These are phyloP conservation scores for Psittacula cyanocephala DNA, from an alignment of 2,113 vertebrate species.

Conservation along the genomic window DNA sequence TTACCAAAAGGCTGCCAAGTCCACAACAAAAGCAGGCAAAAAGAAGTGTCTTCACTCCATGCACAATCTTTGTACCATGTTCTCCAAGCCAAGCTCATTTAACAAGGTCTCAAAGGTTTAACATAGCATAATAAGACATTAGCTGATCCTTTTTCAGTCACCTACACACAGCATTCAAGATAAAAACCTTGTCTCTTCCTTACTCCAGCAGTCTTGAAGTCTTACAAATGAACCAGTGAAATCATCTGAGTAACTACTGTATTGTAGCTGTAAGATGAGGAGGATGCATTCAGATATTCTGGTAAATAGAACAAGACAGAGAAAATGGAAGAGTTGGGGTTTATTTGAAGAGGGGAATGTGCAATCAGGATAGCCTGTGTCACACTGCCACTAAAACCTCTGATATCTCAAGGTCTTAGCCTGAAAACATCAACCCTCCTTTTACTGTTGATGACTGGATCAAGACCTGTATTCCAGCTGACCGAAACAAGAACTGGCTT, in stretches of 20 bases:
- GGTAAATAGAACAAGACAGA: not conserved
- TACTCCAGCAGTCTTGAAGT: not conserved
- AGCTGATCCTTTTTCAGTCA: not conserved
- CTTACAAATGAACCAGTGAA: not conserved
- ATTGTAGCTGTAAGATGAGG: not conserved
- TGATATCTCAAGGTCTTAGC: not conserved
- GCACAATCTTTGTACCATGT: no score
- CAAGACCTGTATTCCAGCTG: not conserved
- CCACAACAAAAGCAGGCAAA: not conserved
- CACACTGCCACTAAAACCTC: not conserved
- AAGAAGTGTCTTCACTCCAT: not conserved
- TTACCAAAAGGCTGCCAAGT: not conserved
- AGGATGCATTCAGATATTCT: not conserved
- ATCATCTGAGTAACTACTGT: not conserved
- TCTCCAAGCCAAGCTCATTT: not conserved
- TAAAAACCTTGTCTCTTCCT: not conserved
- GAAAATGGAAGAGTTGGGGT: not conserved
- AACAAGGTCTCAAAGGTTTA: not conserved
- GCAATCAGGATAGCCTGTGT: not conserved
- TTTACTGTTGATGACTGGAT: fast-evolving
- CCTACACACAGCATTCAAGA: not conserved
- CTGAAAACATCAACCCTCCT: not conserved
- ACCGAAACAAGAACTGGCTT: not conserved
- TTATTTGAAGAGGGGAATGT: not conserved
- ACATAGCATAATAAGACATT: not conserved